Evolutionary conservation across 2,113 vertebrate genomes (phyloP), one percentile per base, ranked within the genome.

Genomic region (Pagrus major): DNA sequence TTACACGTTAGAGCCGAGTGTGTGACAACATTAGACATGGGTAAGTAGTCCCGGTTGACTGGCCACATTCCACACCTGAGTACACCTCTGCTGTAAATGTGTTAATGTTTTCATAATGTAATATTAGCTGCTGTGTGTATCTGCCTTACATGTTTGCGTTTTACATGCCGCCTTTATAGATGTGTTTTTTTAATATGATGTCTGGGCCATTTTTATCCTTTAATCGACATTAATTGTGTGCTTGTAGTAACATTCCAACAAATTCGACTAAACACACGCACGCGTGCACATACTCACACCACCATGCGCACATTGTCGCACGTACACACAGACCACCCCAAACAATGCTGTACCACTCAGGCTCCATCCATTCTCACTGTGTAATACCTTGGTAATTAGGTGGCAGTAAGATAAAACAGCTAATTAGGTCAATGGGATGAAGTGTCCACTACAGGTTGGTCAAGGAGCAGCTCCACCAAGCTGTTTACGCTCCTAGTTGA

Each of bases 21-120:
- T 92, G 81, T 89, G 90, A 90, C 91, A 93, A 91, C 92, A 91
- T 93, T 87, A 90, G 92, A 95, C 92, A 96, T 96, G 95, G 94
- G 95, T 96, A 93, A 96, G 95, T 95, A 89, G 84, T 66, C 67
- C 76, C 80, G 80, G 81, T 74, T 83, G 77, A 86, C 85, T 74
- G 85, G 59, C 66, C 88, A 83, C 90, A 89, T 89, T 86, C 83
- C 90, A 78, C 90, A 92, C 92, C 88, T 92, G 88, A 90, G 85
- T 86, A 66, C 88, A 83, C 88, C 78, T 91, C 78, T 77, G 2
- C 81, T 86, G 69, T 58, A 67, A 67, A 83, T 81, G 70, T 81
- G 14, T 79, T 67, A 42, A 49, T 78, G 65, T 78, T 60, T 54
- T n/a, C 77, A 35, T 66, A 20, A 80, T 73, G 47, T 64, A 56